phyloP scores from a whole-genome alignment of 2,888 invertebrate species.

The Nemapogon koenigi region DNA sequence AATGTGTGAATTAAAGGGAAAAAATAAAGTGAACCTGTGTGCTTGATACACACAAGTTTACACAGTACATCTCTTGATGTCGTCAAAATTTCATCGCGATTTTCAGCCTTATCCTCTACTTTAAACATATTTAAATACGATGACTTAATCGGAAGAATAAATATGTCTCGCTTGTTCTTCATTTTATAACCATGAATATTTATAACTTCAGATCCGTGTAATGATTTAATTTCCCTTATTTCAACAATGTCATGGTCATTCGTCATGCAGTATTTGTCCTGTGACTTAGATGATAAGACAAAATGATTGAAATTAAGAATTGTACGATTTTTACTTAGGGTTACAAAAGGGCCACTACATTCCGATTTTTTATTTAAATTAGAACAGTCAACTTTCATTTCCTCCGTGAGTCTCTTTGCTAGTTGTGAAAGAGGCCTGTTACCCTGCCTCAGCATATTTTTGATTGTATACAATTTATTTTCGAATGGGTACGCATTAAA shows the following conservation, averaged over 20 bases:
- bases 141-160: slow-evolving; percentile 1
- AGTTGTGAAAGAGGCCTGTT: slow-evolving; percentile 16
- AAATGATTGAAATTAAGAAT: slow-evolving; percentile 10
- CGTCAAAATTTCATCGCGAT: not conserved
- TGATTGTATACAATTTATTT: slow-evolving; percentile 15
- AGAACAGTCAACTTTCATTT: not conserved
- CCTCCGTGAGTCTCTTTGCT: slow-evolving; percentile 14
- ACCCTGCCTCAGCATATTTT: slow-evolving; percentile 15
- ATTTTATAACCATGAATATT: not conserved
- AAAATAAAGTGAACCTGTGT: not conserved
- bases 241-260: not conserved
- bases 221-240: not conserved
- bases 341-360: slow-evolving; percentile 4
- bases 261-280: slow-evolving; percentile 10
- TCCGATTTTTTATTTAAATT: slow-evolving; percentile 1
- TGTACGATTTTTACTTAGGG: slow-evolving; percentile 1
- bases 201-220: not conserved
- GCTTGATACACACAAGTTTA: slow-evolving; percentile 1
- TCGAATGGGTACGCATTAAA: slow-evolving; percentile 16
- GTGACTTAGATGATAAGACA: slow-evolving; percentile 7
- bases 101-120: not conserved
- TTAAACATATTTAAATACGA: slow-evolving; percentile 1
- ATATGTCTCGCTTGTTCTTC: not conserved
- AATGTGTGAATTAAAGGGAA: slow-evolving; percentile 4
- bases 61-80: not conserved